phyloP scores from a whole-genome alignment of 2,797 vertebrate species.

The Gouania willdenowi region DNA sequence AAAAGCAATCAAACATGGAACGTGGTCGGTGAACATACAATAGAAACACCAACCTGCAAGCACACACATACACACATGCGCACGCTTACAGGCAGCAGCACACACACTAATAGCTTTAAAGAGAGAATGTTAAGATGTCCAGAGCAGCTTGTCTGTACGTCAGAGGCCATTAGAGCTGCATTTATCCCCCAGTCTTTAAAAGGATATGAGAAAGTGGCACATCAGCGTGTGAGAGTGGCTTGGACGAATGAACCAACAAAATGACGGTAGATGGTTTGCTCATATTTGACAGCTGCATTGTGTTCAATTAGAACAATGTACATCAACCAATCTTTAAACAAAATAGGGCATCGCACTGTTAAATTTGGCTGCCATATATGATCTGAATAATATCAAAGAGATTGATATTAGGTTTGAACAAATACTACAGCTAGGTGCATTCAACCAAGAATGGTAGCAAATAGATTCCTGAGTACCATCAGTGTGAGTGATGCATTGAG shows the following conservation, averaged over 20 bases:
- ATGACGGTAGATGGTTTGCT: conserved; percentile 27
- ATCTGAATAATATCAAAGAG: conserved; percentile 34
- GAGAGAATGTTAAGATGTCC: conserved; percentile 37
- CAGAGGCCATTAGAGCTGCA: conserved; percentile 57
- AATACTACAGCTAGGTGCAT: conserved; percentile 1
- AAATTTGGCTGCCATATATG: conserved; percentile 25
- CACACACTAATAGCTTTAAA: conserved; percentile 30
- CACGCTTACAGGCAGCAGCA: conserved; percentile 6
- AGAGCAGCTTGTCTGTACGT: conserved; percentile 55
- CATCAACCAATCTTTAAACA: conserved; percentile 42
- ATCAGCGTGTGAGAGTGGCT: conserved; percentile 39
- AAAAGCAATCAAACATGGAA: too few relatives aligned
- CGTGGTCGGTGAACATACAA: too few relatives aligned
- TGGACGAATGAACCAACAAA: conserved; percentile 33
- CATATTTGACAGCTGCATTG: conserved; percentile 38
- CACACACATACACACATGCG: conserved; percentile 1
- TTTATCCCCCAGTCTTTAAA: conserved; percentile 60
- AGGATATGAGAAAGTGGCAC: conserved; percentile 53
- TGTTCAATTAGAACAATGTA: conserved; percentile 49
- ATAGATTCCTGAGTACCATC: conserved; percentile 11
- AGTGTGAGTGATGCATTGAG: background rate
- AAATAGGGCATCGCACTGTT: conserved; percentile 45
- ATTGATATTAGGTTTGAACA: conserved; percentile 31
- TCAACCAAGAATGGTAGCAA: background rate
- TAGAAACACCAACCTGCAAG: conserved; percentile 12